Conservation (phyloP, 2,888 invertebrate genomes). For the Drepanosiphum platanoidis region DNA sequence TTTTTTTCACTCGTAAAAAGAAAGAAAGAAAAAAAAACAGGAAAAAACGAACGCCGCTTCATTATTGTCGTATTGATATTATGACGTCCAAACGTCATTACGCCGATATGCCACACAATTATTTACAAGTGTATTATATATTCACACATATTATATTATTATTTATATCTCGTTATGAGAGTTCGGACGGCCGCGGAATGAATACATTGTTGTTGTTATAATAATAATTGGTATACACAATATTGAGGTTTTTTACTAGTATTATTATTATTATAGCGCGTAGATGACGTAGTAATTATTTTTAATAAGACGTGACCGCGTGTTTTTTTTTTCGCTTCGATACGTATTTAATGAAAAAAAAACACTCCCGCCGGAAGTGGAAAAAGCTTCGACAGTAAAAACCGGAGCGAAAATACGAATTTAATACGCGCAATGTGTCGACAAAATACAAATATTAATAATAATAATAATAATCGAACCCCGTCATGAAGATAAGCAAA, state of each 20-base stretch:
- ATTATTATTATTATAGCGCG: no score
- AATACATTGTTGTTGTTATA: neutral
- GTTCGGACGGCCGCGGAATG: neutral
- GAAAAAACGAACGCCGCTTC: no score
- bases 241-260: neutral
- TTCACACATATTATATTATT: neutral
- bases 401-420: neutral
- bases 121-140: neutral
- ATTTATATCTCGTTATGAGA: slow-evolving; percentile 4
- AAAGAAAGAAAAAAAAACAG: no score
- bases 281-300: no score
- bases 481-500: neutral
- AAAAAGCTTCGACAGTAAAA: neutral
- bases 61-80: neutral
- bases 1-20: neutral
- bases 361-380: neutral
- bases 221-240: neutral
- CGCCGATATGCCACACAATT: slow-evolving; percentile 2
- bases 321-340: no score
- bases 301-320: neutral
- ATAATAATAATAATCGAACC: neutral
- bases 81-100: neutral
- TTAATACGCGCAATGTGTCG: neutral
- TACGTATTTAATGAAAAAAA: neutral
- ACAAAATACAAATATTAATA: neutral